Conservation (phyloP, 1,140 invertebrate species). For the Lordiphosa mommai region DNA sequence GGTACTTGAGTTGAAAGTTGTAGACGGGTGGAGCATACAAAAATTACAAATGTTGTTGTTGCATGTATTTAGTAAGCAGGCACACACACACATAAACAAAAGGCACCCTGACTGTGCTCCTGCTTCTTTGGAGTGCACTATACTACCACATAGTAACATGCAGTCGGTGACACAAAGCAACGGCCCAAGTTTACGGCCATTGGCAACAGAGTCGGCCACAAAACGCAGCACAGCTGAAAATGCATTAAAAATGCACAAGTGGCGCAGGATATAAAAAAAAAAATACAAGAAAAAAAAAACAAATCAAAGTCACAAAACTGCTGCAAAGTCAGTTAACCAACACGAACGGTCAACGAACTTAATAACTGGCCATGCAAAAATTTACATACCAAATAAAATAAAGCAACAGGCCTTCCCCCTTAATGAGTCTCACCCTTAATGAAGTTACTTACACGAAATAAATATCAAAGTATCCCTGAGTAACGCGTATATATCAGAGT, state of each 20-base stretch:
- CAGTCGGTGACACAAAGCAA: conserved; percentile 45
- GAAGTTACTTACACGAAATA: too few relatives aligned
- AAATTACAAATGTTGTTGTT: conserved; percentile 18
- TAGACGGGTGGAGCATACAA: conserved; percentile 41
- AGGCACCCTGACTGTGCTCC: conserved; percentile 13
- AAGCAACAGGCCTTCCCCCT: not conserved
- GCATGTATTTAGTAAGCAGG: conserved; percentile 22
- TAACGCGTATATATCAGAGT: too few relatives aligned
- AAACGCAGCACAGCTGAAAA: conserved; percentile 13
- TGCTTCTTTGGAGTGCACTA: conserved; percentile 52
- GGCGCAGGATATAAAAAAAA: conserved; percentile 35
- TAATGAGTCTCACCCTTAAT: too few relatives aligned
- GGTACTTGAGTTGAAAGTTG: conserved; percentile 61
- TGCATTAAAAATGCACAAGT: conserved; percentile 70
- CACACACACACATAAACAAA: conserved; percentile 36
- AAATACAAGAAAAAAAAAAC: conserved; percentile 18
- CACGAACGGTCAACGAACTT: conserved; percentile 59
- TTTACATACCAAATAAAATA: too few relatives aligned
- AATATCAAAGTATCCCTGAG: too few relatives aligned
- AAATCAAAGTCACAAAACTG: conserved; percentile 66
- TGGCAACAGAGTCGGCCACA: conserved; percentile 12
- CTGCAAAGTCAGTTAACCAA: conserved; percentile 25
- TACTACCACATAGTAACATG: conserved; percentile 26
- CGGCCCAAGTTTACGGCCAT: conserved; percentile 59
- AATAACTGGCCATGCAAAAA: not conserved